Evolutionary conservation across 2,797 vertebrate species (phyloP).

Genomic region (Sarcophilus harrisii): DNA sequence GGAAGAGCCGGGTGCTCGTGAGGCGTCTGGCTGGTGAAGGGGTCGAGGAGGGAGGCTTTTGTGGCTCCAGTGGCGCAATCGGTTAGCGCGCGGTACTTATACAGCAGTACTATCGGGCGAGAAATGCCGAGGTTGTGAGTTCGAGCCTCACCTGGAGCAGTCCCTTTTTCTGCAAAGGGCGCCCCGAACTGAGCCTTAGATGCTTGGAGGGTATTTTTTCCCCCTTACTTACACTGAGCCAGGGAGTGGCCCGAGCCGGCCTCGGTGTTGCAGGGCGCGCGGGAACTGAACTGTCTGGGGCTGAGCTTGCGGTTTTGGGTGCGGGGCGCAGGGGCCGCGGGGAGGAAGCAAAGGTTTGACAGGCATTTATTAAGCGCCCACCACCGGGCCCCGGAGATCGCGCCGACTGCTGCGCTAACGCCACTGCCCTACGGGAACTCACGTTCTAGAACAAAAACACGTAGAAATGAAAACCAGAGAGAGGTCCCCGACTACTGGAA

Average conservation of each 20-base stretch:
- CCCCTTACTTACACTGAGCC: neutral
- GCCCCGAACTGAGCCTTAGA: too few species aligned
- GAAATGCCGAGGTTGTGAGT: slow-evolving; percentile 98
- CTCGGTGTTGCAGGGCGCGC: too few species aligned
- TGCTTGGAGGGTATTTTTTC: neutral
- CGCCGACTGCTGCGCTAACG: neutral
- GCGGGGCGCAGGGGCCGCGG: too few species aligned
- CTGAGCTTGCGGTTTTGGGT: too few species aligned
- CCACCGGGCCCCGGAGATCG: too few species aligned
- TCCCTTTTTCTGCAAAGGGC: neutral
- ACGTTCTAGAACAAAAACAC: too few species aligned
- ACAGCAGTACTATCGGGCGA: slow-evolving; percentile 89
- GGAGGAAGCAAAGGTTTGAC: too few species aligned
- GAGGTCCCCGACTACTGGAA: neutral
- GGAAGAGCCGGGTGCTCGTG: too few species aligned
- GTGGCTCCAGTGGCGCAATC: slow-evolving; percentile 96
- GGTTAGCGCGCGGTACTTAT: slow-evolving; percentile 98
- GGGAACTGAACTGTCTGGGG: too few species aligned
- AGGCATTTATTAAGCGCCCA: neutral
- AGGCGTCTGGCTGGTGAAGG: too few species aligned
- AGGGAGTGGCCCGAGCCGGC: neutral
- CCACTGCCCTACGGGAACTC: too few species aligned
- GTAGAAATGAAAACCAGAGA: neutral
- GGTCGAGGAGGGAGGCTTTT: neutral
- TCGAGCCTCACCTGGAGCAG: slow-evolving; percentile 97